A percentile compares a stretch with the other conserved stretches of the same genome.
Conservation (phyloP, 2,888 invertebrate species). For the Saturnia pavonia region DNA sequence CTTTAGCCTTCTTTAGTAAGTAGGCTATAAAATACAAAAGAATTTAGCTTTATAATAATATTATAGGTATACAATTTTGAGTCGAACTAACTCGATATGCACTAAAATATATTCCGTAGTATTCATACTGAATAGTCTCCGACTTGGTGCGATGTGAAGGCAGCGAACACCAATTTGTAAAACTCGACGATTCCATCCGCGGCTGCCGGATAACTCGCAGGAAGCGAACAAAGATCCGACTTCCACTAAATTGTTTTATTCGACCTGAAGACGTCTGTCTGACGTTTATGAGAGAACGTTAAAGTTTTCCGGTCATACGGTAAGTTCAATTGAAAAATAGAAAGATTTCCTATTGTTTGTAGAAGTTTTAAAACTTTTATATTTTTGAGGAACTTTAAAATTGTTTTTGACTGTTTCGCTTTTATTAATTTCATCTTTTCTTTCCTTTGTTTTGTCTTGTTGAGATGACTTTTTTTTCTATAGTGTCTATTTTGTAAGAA, state of each 20-base stretch:
- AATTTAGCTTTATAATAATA: too few relatives aligned
- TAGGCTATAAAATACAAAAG: too few relatives aligned
- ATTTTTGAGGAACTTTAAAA: neutral
- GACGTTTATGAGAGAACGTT: slow-evolving; percentile 6
- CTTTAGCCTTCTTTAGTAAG: too few relatives aligned
- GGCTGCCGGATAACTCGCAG: slow-evolving; percentile 12
- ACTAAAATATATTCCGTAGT: too few relatives aligned
- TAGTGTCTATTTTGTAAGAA: too few relatives aligned
- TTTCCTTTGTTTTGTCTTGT: neutral
- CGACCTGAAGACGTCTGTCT: slow-evolving; percentile 6
- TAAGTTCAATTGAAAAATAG: slow-evolving; percentile 11
- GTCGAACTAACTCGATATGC: too few relatives aligned
- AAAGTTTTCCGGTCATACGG: slow-evolving; percentile 6
- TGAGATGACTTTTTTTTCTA: too few relatives aligned
- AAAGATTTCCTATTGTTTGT: neutral
- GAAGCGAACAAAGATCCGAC: neutral
- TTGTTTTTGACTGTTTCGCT: neutral
- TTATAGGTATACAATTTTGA: too few relatives aligned
- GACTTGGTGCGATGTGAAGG: too few relatives aligned
- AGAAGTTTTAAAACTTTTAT: neutral
- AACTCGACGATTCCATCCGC: slow-evolving; percentile 22
- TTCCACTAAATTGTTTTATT: slow-evolving; percentile 14
- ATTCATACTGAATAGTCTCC: too few relatives aligned
- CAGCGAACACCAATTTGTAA: slow-evolving; percentile 14
- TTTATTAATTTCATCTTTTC: neutral